phyloP scores from a whole-genome alignment of 2,797 vertebrate genomes.

The Clarias platycephalus region DNA sequence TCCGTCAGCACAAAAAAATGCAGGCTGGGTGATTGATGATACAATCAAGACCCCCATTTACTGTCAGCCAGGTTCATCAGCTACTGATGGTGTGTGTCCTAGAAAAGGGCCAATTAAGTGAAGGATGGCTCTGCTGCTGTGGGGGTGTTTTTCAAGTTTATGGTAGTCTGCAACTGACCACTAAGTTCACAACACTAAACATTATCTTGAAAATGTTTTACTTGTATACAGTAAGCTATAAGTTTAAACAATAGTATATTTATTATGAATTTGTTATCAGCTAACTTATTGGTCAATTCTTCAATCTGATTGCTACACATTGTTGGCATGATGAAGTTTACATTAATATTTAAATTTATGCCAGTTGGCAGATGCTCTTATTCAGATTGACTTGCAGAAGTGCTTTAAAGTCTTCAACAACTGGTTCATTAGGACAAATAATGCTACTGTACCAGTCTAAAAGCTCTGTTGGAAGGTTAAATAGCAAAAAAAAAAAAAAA shows the following conservation, averaged over 20 bases:
- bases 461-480: no score
- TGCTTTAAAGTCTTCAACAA: no score
- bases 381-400: no score
- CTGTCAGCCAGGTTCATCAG: slow-evolving; percentile 51
- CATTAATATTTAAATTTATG: no score
- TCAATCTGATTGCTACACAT: neutral
- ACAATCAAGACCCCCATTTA: slow-evolving; percentile 47
- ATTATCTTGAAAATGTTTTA: neutral
- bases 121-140: slow-evolving; percentile 18
- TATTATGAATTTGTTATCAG: neutral
- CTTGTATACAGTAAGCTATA: neutral
- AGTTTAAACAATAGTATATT: neutral
- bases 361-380: no score
- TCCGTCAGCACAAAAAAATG: slow-evolving; percentile 32
- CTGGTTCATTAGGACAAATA: no score
- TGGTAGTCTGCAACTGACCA: slow-evolving; percentile 23
- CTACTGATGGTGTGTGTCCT: slow-evolving; percentile 32
- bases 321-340: no score
- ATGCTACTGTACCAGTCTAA: no score
- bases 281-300: neutral
- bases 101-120: slow-evolving; percentile 47
- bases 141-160: neutral
- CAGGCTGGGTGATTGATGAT: slow-evolving; percentile 46
- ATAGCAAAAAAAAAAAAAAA: no score
- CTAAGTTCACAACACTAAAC: neutral